These are phyloP conservation scores for Noctuana brunneofusca DNA, from an alignment of 2,888 invertebrate genomes.

Conservation along the genomic window DNA sequence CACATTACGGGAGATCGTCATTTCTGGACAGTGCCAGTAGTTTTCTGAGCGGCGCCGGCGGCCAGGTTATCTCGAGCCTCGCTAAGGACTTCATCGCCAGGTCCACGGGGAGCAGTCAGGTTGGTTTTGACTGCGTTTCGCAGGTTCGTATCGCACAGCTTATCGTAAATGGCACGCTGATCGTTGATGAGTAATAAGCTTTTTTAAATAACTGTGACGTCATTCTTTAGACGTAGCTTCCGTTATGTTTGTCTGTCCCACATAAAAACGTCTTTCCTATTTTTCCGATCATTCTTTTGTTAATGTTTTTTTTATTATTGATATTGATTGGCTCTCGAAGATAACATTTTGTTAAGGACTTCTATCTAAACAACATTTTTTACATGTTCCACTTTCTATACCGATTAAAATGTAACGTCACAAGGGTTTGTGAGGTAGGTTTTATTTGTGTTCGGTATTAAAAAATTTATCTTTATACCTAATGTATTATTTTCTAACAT, in stretches of 20 bases:
- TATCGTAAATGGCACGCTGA: slow-evolving; percentile 57
- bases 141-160: slow-evolving; percentile 77
- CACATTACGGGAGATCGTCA: slow-evolving; percentile 60
- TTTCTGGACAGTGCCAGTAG: slow-evolving; percentile 69
- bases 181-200: slow-evolving; percentile 11
- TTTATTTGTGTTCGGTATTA: no score
- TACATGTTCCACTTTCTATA: no score
- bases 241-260: slow-evolving; percentile 9
- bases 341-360: no score
- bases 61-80: slow-evolving; percentile 81
- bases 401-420: no score
- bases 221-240: neutral
- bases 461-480: no score
- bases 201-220: slow-evolving; percentile 21
- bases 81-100: slow-evolving; percentile 87
- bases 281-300: neutral
- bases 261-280: no score
- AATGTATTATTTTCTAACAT: no score
- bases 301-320: neutral
- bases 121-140: slow-evolving; percentile 80
- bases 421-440: no score
- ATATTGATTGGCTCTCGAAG: no score
- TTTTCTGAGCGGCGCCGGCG: slow-evolving; percentile 71
- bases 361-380: no score
- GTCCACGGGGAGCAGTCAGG: slow-evolving; percentile 88